These are phyloP conservation scores for Lucifuga dentata DNA, from an alignment of 2,113 vertebrate genomes.

Conservation along the genomic window DNA sequence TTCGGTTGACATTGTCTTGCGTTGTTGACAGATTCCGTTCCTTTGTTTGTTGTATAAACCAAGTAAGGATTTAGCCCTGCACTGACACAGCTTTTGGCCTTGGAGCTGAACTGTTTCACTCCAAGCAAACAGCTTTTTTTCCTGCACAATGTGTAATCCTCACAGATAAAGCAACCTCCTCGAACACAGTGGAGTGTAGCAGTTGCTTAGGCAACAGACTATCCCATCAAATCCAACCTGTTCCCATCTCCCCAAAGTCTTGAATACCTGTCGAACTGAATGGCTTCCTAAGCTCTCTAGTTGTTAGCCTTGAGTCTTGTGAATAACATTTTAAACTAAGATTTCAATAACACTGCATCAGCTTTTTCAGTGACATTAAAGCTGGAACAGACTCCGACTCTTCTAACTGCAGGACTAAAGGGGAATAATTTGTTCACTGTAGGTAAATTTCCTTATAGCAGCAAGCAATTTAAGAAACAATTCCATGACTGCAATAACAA, in stretches of 20 bases:
- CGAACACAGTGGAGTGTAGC: conserved; percentile 68
- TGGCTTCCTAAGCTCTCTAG: conserved; percentile 48
- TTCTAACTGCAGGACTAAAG: conserved; percentile 8
- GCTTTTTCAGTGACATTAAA: conserved; percentile 36
- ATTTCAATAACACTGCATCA: conserved; percentile 41
- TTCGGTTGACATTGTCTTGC: conserved; percentile 60
- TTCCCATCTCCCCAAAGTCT: conserved; percentile 67
- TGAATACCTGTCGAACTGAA: conserved; percentile 67
- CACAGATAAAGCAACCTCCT: conserved; percentile 72
- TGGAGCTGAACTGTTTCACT: conserved; percentile 68
- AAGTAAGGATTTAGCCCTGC: conserved; percentile 63
- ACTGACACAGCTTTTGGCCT: conserved; percentile 69
- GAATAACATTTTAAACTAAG: conserved; percentile 53
- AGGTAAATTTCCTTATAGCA: neutral
- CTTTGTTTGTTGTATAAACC: conserved; percentile 72
- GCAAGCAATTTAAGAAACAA: neutral
- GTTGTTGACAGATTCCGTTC: conserved; percentile 63
- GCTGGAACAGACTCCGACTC: neutral
- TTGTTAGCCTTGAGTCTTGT: conserved; percentile 60
- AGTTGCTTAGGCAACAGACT: conserved; percentile 75
- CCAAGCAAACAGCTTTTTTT: conserved; percentile 48
- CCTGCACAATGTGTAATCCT: conserved; percentile 66
- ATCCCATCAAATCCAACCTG: conserved; percentile 77
- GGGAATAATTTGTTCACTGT: neutral
- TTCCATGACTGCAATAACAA: conserved; percentile 5